A percentile compares a stretch with the other conserved stretches of the same genome.
Evolutionary conservation across 2,113 vertebrate species (phyloP).

Genomic region (Silurus meridionalis): DNA sequence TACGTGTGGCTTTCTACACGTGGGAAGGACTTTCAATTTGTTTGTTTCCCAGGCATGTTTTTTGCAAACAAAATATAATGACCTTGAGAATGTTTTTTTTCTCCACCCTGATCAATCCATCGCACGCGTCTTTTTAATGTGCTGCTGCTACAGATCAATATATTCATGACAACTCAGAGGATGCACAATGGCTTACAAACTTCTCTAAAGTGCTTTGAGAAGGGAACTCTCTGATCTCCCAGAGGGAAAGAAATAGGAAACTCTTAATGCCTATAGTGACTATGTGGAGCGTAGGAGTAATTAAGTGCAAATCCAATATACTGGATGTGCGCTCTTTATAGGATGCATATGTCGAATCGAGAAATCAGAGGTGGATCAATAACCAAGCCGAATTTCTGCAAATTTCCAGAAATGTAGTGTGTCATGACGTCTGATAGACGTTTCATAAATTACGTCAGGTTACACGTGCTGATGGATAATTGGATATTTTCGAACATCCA

Average conservation of each 20-base stretch:
- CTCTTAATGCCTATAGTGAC: background rate
- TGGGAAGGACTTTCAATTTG: background rate
- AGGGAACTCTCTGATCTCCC: background rate
- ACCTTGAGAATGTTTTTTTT: conserved; percentile 30
- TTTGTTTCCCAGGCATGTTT: background rate
- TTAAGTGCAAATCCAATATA: background rate
- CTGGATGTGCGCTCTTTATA: background rate
- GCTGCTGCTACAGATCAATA: background rate
- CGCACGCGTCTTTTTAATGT: background rate
- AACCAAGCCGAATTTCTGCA: background rate
- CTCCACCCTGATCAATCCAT: background rate
- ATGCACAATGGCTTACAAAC: background rate
- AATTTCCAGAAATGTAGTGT: background rate
- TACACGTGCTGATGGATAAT: too few species aligned
- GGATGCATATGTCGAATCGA: background rate
- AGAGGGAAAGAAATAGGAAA: background rate
- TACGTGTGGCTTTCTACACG: background rate
- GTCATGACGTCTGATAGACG: background rate
- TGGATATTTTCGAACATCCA: background rate
- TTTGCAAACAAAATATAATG: background rate
- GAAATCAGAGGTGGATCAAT: background rate
- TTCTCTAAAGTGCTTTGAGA: background rate
- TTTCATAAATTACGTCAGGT: background rate
- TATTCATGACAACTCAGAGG: background rate
- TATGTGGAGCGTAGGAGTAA: background rate